Base-by-base conservation (phyloP, 2,797 vertebrate species). In the Platyrinchus mystaceus region DNA sequence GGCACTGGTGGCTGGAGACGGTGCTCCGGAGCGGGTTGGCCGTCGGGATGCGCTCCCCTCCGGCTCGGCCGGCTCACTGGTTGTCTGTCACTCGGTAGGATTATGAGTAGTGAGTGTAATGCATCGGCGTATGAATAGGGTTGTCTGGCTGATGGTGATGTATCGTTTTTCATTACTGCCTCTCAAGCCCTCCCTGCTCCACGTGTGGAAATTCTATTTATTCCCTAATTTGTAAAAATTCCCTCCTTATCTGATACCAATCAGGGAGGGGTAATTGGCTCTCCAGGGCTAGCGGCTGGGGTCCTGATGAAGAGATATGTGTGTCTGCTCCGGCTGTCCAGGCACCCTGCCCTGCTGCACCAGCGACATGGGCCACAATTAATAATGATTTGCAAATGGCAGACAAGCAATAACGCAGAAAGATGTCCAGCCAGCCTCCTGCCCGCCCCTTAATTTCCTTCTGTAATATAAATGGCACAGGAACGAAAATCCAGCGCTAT, bases 101-200 rank as follows among this genome's bases (percentile, higher is more conserved):
- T 97, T 97, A 97, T 97, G 97, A 97, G 96, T 98, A 98, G 99
- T 99, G 98, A 99, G 98, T 98, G 98, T 98, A 99, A 99, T 98
- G 98, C 98, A 98, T 98, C 97, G 98, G 98, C 98, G 98, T 99
- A 99, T 99, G 99, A 99, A 99, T 99, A 99, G 99, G 98, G 98
- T 99, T 99, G 99, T 99, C 98, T 97, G 93, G 94, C 98, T 99
- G 99, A 99, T 99, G 99, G 99, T 99, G 99, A 99, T 99, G 98
- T 99, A 99, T 99, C 99, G 99, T 99, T 99, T 99, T 99, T 99
- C 99, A 99, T 99, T 99, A 99, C 99, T 95, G 98, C 98, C 98
- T 98, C 98, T 98, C 99, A 98, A 98, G 98, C 99, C 99, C 98
- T 98, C 98, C 98, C 98, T 97, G 99, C 98, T 98, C 99, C 98